phyloP scores from a whole-genome alignment of 2,888 invertebrate genomes.

The Trachelus stipa region DNA sequence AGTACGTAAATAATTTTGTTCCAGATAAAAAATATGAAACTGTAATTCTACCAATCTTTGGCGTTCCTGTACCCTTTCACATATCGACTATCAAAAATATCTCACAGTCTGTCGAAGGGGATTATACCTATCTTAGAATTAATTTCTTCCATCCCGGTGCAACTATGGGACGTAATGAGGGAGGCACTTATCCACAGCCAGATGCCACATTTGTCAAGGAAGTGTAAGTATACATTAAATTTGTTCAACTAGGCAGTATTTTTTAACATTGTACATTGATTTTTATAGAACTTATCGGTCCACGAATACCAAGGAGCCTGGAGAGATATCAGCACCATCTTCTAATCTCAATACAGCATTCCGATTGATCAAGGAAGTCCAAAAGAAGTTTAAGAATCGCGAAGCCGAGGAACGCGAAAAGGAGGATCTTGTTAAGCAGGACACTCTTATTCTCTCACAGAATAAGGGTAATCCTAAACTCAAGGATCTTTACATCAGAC shows the following conservation, averaged over 20 bases:
- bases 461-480: constrained; percentile 98
- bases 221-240: constrained; percentile 75
- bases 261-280: not conserved
- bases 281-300: constrained; percentile 88
- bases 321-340: constrained; percentile 93
- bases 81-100: constrained; percentile 99
- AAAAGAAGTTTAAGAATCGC: constrained; percentile 97
- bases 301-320: constrained; percentile 97
- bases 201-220: constrained; percentile 98
- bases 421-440: constrained; percentile 98
- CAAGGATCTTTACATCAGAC: constrained; percentile 97
- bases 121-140: constrained; percentile 97
- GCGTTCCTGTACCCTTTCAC: constrained; percentile 96
- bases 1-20: constrained; percentile 38
- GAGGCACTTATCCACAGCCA: constrained; percentile 90
- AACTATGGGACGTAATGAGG: constrained; percentile 94
- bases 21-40: constrained; percentile 97
- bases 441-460: constrained; percentile 91
- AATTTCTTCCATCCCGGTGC: constrained; percentile 99
- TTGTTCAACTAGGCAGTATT: not conserved
- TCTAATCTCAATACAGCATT: constrained; percentile 97
- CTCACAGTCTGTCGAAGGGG: constrained; percentile 98
- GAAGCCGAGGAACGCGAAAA: constrained; percentile 99
- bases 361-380: constrained; percentile 98
- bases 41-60: constrained; percentile 97